Evolutionary conservation across 2,888 invertebrate genomes (phyloP).

Genomic region (Scelioninae gen. 1): DNA sequence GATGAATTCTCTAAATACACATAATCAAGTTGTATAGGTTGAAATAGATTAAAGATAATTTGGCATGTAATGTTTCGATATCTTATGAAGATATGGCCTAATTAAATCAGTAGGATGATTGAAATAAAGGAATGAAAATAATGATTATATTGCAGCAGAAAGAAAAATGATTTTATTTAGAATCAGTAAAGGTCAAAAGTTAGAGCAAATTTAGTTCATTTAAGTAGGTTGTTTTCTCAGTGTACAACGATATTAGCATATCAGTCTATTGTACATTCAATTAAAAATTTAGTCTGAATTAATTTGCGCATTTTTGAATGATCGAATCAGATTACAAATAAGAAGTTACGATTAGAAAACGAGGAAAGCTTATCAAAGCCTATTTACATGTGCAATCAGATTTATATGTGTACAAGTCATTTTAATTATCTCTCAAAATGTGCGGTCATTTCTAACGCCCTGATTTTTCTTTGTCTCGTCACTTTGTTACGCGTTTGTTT

Average conservation of each 20-base stretch:
- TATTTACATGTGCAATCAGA: slow-evolving; percentile 37
- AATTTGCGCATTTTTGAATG: slow-evolving; percentile 9
- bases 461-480: slow-evolving; percentile 1
- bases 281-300: slow-evolving; percentile 38
- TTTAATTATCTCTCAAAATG: slow-evolving; percentile 19
- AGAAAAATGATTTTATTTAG: not conserved
- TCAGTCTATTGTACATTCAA: slow-evolving; percentile 43
- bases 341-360: slow-evolving; percentile 44
- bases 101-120: slow-evolving; percentile 13
- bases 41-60: no score
- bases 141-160: slow-evolving; percentile 1
- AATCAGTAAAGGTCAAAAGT: slow-evolving; percentile 27
- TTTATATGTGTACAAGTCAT: slow-evolving; percentile 21
- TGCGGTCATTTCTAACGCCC: not conserved
- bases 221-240: slow-evolving; percentile 54
- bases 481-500: not conserved
- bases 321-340: slow-evolving; percentile 31
- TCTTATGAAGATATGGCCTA: slow-evolving; percentile 15
- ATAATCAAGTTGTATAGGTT: no score
- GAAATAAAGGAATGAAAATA: slow-evolving; percentile 1
- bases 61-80: no score
- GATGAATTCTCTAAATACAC: no score
- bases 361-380: slow-evolving; percentile 25
- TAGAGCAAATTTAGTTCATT: slow-evolving; percentile 37
- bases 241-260: slow-evolving; percentile 42